A percentile compares a stretch with the other conserved stretches of the same genome.
phyloP scores from a whole-genome alignment of 2,888 invertebrate genomes.

The Amphipoea oculea region DNA sequence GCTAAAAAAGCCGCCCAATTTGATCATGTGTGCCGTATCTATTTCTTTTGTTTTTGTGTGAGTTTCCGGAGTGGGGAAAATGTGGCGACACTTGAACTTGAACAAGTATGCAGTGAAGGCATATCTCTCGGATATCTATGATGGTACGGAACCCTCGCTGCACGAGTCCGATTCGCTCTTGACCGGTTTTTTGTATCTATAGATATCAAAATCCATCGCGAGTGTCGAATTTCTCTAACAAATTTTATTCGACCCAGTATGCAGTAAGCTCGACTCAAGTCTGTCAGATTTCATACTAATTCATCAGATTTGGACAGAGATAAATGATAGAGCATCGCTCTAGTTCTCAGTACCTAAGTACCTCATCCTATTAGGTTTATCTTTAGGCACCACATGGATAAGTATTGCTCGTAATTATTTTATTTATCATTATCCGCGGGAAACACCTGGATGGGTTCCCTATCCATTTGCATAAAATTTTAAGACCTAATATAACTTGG shows the following conservation, averaged over 20 bases:
- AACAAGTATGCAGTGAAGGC: no score
- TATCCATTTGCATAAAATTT: no score
- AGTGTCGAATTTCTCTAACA: not conserved
- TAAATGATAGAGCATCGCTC: not conserved
- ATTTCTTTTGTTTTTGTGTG: no score
- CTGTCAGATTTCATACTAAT: not conserved
- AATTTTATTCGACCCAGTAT: not conserved
- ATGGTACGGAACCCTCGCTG: no score
- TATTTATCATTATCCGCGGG: not conserved
- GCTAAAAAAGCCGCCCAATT: no score
- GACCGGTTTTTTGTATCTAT: not conserved
- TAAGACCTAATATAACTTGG: no score
- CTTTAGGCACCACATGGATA: not conserved
- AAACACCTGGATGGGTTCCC: no score
- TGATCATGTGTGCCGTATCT: no score
- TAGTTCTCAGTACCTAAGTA: not conserved
- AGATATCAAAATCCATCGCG: not conserved
- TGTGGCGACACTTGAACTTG: no score
- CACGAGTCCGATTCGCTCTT: no score
- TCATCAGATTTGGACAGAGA: not conserved
- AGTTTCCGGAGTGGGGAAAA: no score
- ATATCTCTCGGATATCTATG: no score
- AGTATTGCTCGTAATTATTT: not conserved
- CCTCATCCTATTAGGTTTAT: not conserved
- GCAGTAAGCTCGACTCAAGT: not conserved